Evolutionary conservation across 1,140 invertebrate species (phyloP).

Genomic region (Drosophila orosa): DNA sequence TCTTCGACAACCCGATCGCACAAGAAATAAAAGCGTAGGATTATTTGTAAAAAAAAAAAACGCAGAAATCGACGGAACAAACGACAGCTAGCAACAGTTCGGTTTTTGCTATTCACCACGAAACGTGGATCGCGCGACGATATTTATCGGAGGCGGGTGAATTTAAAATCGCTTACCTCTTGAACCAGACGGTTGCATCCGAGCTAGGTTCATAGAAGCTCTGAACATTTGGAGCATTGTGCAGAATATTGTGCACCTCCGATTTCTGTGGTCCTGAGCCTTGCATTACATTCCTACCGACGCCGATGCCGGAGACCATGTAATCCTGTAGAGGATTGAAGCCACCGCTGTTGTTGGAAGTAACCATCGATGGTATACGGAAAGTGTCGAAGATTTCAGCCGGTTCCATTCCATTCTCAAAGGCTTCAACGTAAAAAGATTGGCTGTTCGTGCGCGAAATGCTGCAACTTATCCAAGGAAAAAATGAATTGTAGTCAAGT

Average conservation of each 20-base stretch:
- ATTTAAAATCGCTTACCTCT: slow-evolving; percentile 26
- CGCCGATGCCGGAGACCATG: background rate
- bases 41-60: background rate
- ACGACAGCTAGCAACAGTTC: background rate
- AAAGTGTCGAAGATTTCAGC: background rate
- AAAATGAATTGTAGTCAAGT: background rate
- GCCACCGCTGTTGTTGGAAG: background rate
- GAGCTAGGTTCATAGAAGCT: too few species aligned
- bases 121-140: background rate
- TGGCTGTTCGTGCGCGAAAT: slow-evolving; percentile 16
- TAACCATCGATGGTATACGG: background rate
- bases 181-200: too few species aligned
- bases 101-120: slow-evolving; percentile 13
- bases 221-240: background rate
- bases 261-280: background rate
- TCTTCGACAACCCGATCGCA: background rate
- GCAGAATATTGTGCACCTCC: background rate
- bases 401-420: background rate
- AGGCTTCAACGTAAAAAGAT: background rate
- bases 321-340: slow-evolving; percentile 1
- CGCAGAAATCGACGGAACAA: slow-evolving; percentile 15
- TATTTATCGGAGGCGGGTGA: slow-evolving; percentile 14
- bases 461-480: background rate
- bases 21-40: background rate
- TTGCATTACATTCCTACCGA: background rate